Conservation (phyloP, 1,140 invertebrate genomes). For the Lutraria rhynchaena region DNA sequence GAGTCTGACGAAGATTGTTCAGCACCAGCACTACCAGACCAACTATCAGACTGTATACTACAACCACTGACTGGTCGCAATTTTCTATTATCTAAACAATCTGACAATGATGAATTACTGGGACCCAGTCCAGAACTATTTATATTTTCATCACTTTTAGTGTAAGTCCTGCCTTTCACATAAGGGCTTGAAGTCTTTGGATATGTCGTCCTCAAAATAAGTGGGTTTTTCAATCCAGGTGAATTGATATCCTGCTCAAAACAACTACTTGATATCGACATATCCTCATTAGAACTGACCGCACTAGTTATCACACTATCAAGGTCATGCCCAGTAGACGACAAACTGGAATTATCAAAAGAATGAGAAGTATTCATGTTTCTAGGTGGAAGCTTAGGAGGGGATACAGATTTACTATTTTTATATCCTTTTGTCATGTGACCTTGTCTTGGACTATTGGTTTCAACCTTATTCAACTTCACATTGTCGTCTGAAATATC, state of each 20-base stretch:
- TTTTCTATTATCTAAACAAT: slow-evolving; percentile 15
- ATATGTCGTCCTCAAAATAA: slow-evolving; percentile 23
- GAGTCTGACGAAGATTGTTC: slow-evolving; percentile 53
- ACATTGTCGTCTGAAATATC: slow-evolving; percentile 41
- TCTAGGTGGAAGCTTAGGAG: slow-evolving; percentile 59
- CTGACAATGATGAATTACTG: slow-evolving; percentile 13
- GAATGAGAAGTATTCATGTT: slow-evolving; percentile 42
- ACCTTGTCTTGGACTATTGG: background rate
- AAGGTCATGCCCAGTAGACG: slow-evolving; percentile 49
- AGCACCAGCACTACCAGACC: slow-evolving; percentile 22
- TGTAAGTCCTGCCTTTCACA: slow-evolving; percentile 14
- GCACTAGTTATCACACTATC: slow-evolving; percentile 53
- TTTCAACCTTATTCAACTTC: background rate
- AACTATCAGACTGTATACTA: slow-evolving; percentile 46
- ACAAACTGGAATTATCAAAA: slow-evolving; percentile 55
- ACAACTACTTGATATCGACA: slow-evolving; percentile 53
- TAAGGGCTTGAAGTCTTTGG: slow-evolving; percentile 52
- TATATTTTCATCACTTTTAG: slow-evolving; percentile 47
- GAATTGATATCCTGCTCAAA: slow-evolving; percentile 29
- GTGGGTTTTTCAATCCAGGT: slow-evolving; percentile 25
- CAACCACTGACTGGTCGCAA: slow-evolving; percentile 47
- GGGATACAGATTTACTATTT: slow-evolving; percentile 1
- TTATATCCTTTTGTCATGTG: background rate
- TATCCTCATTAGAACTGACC: slow-evolving; percentile 46
- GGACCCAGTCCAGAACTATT: slow-evolving; percentile 17